Evolutionary conservation across 2,797 vertebrate species (phyloP).

Genomic region (Okamejei kenojei): DNA sequence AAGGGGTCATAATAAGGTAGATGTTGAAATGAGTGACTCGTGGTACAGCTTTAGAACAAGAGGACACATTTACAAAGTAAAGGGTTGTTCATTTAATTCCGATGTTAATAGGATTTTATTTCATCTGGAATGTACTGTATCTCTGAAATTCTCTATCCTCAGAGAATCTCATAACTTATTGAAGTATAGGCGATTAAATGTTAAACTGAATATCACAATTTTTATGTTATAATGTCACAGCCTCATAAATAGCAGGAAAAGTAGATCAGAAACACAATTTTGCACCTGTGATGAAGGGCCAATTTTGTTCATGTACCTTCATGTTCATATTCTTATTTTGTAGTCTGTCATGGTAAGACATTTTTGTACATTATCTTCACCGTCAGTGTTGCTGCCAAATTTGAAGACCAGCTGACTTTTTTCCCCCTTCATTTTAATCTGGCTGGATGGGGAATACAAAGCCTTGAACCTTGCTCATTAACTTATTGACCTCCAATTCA

Average conservation of each 20-base stretch:
- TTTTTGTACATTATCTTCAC: slow-evolving; percentile 21
- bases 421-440: not conserved
- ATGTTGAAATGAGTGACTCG: no score
- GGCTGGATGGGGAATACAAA: not conserved
- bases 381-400: not conserved
- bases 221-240: slow-evolving; percentile 4
- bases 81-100: no score
- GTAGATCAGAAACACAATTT: not conserved
- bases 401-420: not conserved
- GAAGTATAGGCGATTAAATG: not conserved
- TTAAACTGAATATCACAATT: not conserved
- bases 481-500: slow-evolving; percentile 33
- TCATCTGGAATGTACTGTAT: no score
- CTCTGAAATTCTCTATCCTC: no score
- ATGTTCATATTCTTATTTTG: not conserved
- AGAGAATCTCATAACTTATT: not conserved
- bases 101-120: no score
- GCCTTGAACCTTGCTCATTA: not conserved
- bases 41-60: no score
- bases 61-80: no score
- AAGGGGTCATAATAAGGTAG: no score
- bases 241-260: not conserved
- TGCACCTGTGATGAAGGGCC: not conserved
- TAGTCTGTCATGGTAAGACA: not conserved
- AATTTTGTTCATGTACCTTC: not conserved